phyloP scores from a whole-genome alignment of 2,888 invertebrate genomes.

The Hofmannophila pseudospretella region DNA sequence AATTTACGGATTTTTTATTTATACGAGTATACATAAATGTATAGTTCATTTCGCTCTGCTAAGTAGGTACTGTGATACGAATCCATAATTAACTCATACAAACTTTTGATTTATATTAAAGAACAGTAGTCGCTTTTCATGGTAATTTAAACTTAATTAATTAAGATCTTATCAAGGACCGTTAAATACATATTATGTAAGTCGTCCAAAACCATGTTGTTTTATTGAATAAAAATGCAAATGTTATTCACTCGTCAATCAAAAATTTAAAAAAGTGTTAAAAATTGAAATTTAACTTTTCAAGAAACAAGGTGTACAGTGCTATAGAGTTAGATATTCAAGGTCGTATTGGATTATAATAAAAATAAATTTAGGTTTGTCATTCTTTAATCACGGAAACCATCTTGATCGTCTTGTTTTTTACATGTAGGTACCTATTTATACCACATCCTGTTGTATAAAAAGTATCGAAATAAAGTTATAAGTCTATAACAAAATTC shows the following conservation, averaged over 20 bases:
- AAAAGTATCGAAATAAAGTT: no score
- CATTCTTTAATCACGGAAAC: constrained; percentile 18
- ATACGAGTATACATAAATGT: no score
- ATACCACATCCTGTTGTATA: not conserved
- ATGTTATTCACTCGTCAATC: not conserved
- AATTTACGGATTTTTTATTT: no score
- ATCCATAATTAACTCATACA: no score
- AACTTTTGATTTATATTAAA: no score
- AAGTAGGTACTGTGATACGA: no score
- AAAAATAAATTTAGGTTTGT: constrained; percentile 13
- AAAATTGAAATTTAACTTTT: no score
- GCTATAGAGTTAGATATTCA: not conserved
- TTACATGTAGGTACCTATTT: constrained; percentile 9
- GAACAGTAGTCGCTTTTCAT: not conserved
- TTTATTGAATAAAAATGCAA: not conserved
- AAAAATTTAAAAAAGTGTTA: not conserved
- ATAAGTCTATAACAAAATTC: no score
- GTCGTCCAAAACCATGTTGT: not conserved
- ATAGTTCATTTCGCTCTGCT: no score
- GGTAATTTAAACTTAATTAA: not conserved
- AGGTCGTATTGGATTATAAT: constrained; percentile 6
- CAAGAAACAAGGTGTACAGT: no score
- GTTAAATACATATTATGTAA: not conserved
- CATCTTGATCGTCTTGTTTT: constrained; percentile 10
- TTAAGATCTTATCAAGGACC: not conserved